A percentile compares a stretch with the other conserved stretches of the same genome.
Conservation (phyloP, 2,797 vertebrate genomes). For the Tragelaphus eurycerus region DNA sequence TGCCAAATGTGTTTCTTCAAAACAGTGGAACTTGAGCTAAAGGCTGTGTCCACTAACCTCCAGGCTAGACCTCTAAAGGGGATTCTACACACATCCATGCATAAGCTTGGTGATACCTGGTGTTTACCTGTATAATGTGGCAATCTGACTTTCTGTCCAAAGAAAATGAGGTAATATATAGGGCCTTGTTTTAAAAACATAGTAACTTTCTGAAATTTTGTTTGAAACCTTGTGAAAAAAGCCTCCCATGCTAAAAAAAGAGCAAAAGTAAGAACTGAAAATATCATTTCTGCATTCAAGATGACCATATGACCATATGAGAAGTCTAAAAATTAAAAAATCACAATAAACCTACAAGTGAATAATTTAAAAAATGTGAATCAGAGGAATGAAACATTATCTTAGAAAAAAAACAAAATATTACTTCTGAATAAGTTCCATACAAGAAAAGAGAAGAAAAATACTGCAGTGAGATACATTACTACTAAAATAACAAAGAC, state of each 20-base stretch:
- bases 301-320: neutral
- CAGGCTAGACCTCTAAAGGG: neutral
- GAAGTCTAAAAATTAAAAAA: conserved; percentile 26
- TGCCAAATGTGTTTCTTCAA: neutral
- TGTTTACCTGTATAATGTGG: neutral
- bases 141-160: neutral
- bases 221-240: neutral
- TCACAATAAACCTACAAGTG: neutral
- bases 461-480: neutral
- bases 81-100: neutral
- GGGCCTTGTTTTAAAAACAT: neutral
- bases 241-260: neutral
- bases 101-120: neutral
- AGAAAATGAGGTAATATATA: neutral
- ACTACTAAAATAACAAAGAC: neutral
- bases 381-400: neutral
- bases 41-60: neutral
- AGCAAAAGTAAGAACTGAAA: neutral
- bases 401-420: neutral
- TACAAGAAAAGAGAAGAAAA: neutral
- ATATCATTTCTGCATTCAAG: neutral
- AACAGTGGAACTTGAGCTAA: neutral
- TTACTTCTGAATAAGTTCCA: neutral
- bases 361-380: neutral
- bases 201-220: neutral